phyloP scores from a whole-genome alignment of 2,113 vertebrate genomes.

The Coregonus clupeaformis region DNA sequence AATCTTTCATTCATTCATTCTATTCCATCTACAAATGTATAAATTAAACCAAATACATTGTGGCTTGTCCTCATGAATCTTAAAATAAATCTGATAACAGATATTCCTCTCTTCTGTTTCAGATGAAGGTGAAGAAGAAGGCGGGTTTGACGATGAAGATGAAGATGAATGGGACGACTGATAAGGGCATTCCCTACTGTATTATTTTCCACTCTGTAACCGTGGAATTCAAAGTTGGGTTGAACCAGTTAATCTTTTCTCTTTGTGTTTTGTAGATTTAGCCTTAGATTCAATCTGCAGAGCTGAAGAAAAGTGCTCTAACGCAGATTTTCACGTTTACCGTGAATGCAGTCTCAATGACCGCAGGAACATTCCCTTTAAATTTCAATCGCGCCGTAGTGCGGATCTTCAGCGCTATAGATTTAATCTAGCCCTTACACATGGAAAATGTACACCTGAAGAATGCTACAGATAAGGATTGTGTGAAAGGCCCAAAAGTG shows the following conservation, averaged over 20 bases:
- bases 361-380: too few relatives aligned
- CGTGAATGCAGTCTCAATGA: too few relatives aligned
- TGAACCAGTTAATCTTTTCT: too few relatives aligned
- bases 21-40: not conserved
- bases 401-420: too few relatives aligned
- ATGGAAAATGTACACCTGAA: too few relatives aligned
- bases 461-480: conserved; percentile 1
- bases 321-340: too few relatives aligned
- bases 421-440: too few relatives aligned
- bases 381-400: too few relatives aligned
- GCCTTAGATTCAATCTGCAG: too few relatives aligned
- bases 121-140: conserved; percentile 87
- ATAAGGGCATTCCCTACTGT: not conserved
- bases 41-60: not conserved
- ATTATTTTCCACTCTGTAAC: not conserved
- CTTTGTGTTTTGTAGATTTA: too few relatives aligned
- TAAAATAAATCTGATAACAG: not conserved
- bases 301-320: too few relatives aligned
- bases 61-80: not conserved
- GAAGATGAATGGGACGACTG: conserved; percentile 89
- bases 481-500: not conserved
- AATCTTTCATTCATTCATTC: not conserved
- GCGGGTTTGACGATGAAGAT: conserved; percentile 80
- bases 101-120: conserved; percentile 2
- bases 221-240: not conserved